Conservation (phyloP, 2,113 vertebrate genomes). For the Misgurnus mizolepis region DNA sequence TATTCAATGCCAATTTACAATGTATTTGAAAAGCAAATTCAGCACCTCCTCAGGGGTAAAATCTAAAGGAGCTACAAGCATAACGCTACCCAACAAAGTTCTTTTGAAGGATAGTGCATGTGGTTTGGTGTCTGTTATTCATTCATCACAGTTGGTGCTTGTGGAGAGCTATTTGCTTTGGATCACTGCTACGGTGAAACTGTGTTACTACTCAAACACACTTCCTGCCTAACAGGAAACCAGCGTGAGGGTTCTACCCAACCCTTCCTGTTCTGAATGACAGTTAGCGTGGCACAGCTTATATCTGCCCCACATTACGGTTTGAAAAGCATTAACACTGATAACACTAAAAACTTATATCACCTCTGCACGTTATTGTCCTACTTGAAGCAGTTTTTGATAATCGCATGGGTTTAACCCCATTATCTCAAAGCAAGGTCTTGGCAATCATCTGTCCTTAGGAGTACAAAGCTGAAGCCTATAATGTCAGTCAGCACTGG, state of each 20-base stretch:
- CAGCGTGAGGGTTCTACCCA: constrained; percentile 52
- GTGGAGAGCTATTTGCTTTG: constrained; percentile 30
- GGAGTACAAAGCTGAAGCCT: not conserved
- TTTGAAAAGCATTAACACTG: not conserved
- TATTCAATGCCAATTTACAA: not conserved
- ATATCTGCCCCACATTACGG: not conserved
- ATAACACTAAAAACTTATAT: not conserved
- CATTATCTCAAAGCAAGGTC: no score
- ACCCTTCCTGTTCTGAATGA: constrained; percentile 66
- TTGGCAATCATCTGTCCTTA: not conserved
- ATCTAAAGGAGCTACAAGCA: not conserved
- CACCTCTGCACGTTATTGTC: not conserved
- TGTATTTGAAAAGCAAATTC: not conserved
- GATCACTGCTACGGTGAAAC: constrained; percentile 21
- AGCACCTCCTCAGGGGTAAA: not conserved
- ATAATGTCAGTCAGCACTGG: not conserved
- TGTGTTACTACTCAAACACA: constrained; percentile 2
- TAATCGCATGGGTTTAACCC: not conserved
- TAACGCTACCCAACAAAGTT: not conserved
- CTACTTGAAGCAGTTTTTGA: not conserved
- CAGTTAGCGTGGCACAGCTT: constrained; percentile 25
- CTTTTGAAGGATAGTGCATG: not conserved
- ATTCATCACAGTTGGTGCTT: constrained; percentile 25
- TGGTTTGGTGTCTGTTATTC: constrained; percentile 37
- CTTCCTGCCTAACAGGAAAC: constrained; percentile 59